Conservation (phyloP, 2,797 vertebrate genomes). For the Cryptoblepharus egeriae region DNA sequence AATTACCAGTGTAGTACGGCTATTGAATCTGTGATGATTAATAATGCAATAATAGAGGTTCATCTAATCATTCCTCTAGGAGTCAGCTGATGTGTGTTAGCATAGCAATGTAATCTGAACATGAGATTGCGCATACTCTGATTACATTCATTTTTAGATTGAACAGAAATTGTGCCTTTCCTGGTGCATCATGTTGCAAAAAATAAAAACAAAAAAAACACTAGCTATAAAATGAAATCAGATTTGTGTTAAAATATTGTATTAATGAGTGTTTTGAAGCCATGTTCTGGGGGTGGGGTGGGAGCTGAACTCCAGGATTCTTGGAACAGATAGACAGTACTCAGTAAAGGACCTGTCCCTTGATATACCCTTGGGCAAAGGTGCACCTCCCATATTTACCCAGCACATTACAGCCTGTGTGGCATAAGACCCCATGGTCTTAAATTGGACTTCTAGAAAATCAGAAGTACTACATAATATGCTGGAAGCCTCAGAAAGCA, state of each 20-base stretch:
- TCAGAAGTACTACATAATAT: too few species aligned
- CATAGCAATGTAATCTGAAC: conserved; percentile 42
- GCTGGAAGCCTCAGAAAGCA: too few species aligned
- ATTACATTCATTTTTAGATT: conserved; percentile 58
- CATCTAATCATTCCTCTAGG: conserved; percentile 49
- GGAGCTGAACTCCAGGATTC: not conserved
- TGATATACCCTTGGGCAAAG: too few species aligned
- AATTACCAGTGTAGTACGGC: conserved; percentile 43
- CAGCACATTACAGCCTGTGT: too few species aligned
- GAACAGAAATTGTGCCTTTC: conserved; percentile 51
- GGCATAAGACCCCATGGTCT: too few species aligned
- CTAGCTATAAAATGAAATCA: conserved; percentile 55
- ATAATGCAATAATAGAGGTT: conserved; percentile 56
- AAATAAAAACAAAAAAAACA: too few species aligned
- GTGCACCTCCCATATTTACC: too few species aligned
- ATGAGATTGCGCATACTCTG: conserved; percentile 32
- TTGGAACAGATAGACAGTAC: not conserved
- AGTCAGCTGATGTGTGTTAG: conserved; percentile 33
- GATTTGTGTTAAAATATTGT: conserved; percentile 52
- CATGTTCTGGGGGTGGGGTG: conserved; percentile 17
- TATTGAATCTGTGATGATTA: conserved; percentile 57
- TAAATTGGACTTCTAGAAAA: too few species aligned
- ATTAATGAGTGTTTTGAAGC: conserved; percentile 44
- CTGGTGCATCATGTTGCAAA: conserved; percentile 24
- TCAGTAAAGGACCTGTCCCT: too few species aligned